phyloP scores from a whole-genome alignment of 2,888 invertebrate species.

The Cephus pulcher region DNA sequence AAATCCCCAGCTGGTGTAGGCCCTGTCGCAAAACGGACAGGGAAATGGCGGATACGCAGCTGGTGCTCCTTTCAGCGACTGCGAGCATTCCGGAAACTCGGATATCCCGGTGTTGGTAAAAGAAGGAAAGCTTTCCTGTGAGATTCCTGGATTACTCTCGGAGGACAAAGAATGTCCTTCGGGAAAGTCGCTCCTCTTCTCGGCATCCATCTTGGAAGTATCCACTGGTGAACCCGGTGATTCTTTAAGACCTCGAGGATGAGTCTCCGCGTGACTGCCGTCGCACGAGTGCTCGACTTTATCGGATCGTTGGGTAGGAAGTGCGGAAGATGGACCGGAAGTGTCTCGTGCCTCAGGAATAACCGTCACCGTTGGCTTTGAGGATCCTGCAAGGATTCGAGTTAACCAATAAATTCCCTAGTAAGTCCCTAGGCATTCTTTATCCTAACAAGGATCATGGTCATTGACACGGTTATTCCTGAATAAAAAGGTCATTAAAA shows the following conservation, averaged over 20 bases:
- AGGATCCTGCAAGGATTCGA: conserved; percentile 42
- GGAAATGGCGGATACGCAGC: conserved; percentile 68
- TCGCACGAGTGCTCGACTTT: not conserved
- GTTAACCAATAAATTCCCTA: not conserved
- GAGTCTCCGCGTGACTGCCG: not conserved
- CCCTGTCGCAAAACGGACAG: conserved; percentile 74
- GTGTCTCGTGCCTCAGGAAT: conserved; percentile 47
- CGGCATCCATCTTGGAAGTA: conserved; percentile 10
- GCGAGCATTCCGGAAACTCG: conserved; percentile 15
- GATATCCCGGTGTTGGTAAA: conserved; percentile 26
- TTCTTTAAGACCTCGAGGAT: conserved; percentile 14
- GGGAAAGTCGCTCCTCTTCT: conserved; percentile 6
- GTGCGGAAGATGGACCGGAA: conserved; percentile 24
- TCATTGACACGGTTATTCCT: not conserved
- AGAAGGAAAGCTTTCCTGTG: conserved; percentile 29
- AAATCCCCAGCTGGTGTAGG: conserved; percentile 76
- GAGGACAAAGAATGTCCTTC: conserved; percentile 21
- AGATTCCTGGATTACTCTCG: conserved; percentile 26
- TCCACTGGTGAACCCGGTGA: conserved; percentile 5
- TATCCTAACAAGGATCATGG: not conserved
- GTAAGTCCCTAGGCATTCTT: not conserved
- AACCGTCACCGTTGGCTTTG: conserved; percentile 42
- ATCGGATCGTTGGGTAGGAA: conserved; percentile 12
- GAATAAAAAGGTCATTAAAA: conserved; percentile 46
- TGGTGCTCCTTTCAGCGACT: conserved; percentile 30